Evolutionary conservation across 2,113 vertebrate genomes (phyloP), one percentile per base, ranked within the genome.

Genomic region (Lycocorax pyrrhopterus): DNA sequence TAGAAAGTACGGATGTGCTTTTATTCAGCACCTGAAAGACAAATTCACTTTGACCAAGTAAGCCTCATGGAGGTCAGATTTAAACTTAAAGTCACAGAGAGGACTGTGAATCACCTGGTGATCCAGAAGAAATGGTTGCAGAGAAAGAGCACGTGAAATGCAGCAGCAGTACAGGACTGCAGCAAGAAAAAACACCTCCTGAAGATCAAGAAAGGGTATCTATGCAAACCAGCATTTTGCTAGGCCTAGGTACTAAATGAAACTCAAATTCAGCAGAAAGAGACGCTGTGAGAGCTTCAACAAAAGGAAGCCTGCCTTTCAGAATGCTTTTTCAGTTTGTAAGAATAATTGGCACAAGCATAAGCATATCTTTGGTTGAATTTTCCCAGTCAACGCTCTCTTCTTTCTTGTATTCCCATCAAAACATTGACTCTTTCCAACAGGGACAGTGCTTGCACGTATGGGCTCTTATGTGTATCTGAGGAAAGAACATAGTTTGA

Each of bases 1-100:
- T 5, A 33, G 0, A 1, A 2, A 37, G 3, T 59, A 12, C 2
- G 47, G 17, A 52, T 53, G 26, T 60, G 10, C 8, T 75, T 78
- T 75, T 58, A 9, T 58, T 59, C 20, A 83, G 7, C 5, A 8
- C 16, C 2, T 3, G 19, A 41, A 87, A 91, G 69, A 67, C 7
- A 43, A 87, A 89, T 71, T 37, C 13, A 15, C 10, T 55, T 26
- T 68, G 32, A 68, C 10, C 23, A 51, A 72, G 6, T 33, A 39
- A 78, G 2, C 5, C 14, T 47, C 12, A 5, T 47, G 39, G 25
- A 78, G 20, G 35, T 78, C 60, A 93, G 46, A 16, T 2, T 30
- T 59, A 39, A 91, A 72, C 13, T 39, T 37, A 33, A 16, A 88
- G 21, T 13, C n/a, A 27, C 6, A 22, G 18, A 52, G 10, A 39